A percentile compares a stretch with the other conserved stretches of the same genome.
Evolutionary conservation across 2,797 vertebrate species (phyloP).

Genomic region (Neoniphon sammara): DNA sequence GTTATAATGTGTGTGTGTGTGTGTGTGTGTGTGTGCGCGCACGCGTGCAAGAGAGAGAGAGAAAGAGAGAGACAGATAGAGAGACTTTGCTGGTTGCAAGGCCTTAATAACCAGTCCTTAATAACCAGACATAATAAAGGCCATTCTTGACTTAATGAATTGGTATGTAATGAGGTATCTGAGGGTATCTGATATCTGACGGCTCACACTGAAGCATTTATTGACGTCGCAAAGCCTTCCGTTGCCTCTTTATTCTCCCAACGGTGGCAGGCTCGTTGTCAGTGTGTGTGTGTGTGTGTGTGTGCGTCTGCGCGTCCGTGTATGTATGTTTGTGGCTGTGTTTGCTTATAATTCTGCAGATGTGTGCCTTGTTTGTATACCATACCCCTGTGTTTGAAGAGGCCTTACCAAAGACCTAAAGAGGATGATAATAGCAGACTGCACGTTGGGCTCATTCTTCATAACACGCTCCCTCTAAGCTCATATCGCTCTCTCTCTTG

Average conservation of each 20-base stretch:
- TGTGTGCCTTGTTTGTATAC: conserved; percentile 48
- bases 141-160: conserved; percentile 74
- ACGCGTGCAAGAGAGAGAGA: neutral
- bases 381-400: conserved; percentile 41
- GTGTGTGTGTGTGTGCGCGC: conserved; percentile 20
- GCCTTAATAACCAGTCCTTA: conserved; percentile 48
- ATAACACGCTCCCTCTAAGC: neutral
- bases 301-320: conserved; percentile 4
- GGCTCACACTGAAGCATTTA: conserved; percentile 56
- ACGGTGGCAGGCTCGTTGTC: conserved; percentile 29
- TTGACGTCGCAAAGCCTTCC: conserved; percentile 44
- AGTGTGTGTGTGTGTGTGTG: conserved; percentile 9
- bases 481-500: conserved; percentile 10
- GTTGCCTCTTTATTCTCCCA: conserved; percentile 47
- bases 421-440: conserved; percentile 14
- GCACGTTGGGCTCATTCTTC: conserved; percentile 2
- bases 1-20: conserved; percentile 37
- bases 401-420: conserved; percentile 38
- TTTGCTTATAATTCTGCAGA: conserved; percentile 40
- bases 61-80: neutral
- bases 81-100: neutral
- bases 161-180: conserved; percentile 69
- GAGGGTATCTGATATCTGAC: conserved; percentile 59
- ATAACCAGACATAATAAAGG: conserved; percentile 68
- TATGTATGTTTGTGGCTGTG: conserved; percentile 47